These are phyloP conservation scores for Amaurobius ferox DNA, from an alignment of 2,888 invertebrate species.

Conservation along the genomic window DNA sequence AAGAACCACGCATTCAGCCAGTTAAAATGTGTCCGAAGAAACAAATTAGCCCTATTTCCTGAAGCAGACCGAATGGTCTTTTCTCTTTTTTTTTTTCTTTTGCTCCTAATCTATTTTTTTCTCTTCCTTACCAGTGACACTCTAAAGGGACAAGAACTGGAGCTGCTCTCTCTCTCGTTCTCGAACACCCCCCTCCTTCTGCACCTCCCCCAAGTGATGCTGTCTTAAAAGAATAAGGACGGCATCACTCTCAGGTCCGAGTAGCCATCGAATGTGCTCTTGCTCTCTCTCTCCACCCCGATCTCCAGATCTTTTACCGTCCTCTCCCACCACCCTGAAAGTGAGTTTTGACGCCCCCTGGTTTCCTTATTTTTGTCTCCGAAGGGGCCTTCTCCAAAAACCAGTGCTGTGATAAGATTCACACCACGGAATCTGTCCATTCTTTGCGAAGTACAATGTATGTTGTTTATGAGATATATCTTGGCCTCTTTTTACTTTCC, in stretches of 20 bases:
- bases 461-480: too few species aligned
- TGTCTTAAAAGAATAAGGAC: constrained; percentile 66
- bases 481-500: too few species aligned
- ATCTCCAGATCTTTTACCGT: constrained; percentile 25
- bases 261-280: constrained; percentile 40
- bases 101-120: constrained; percentile 65
- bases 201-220: constrained; percentile 30
- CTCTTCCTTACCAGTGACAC: constrained; percentile 55
- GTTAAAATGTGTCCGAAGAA: constrained; percentile 72
- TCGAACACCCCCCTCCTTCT: background rate
- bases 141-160: constrained; percentile 32
- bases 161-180: background rate
- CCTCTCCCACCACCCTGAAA: constrained; percentile 26
- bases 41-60: constrained; percentile 72
- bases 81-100: constrained; percentile 57
- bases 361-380: background rate
- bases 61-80: constrained; percentile 49
- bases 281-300: constrained; percentile 10
- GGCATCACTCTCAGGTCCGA: constrained; percentile 68
- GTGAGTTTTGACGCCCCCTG: constrained; percentile 44
- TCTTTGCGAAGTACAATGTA: too few species aligned
- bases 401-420: background rate
- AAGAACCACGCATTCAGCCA: constrained; percentile 69
- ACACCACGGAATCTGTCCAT: constrained; percentile 15
- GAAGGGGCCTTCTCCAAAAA: constrained; percentile 37